Evolutionary conservation across 2,888 invertebrate species (phyloP), one percentile per base, ranked within the genome.

Genomic region (Crocallis elinguaria): DNA sequence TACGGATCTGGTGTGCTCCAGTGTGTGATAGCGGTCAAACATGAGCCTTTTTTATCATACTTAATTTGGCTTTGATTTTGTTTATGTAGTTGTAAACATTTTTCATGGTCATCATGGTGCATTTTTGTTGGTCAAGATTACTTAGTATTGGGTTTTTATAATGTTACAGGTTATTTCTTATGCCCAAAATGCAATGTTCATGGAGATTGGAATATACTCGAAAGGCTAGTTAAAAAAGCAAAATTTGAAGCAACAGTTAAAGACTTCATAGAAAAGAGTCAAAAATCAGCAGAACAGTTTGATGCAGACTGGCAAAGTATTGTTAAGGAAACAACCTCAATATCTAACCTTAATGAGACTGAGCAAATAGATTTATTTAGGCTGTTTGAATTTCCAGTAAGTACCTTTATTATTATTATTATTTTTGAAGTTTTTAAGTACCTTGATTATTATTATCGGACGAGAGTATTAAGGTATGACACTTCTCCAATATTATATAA

Each of bases 101-200:
- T n/a, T n/a, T n/a, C n/a, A n/a, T n/a, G n/a, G n/a, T n/a, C n/a
- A n/a, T n/a, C n/a, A n/a, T n/a, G n/a, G n/a, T n/a, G n/a, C n/a
- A n/a, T n/a, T n/a, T n/a, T n/a, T n/a, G n/a, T n/a, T n/a, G n/a
- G n/a, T n/a, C n/a, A n/a, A n/a, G n/a, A n/a, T n/a, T n/a, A n/a
- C n/a, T n/a, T n/a, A n/a, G n/a, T n/a, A n/a, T n/a, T n/a, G n/a
- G n/a, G 3, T 11, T 43, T 46, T 46, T 16, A 46, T 16, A 30
- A 11, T 16, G n/a, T 86, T 91, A 6, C 75, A 96, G 96, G 96
- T 43, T 93, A 93, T 66, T 96, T 95, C 72, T 73, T 94, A 39
- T 96, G 96, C 70, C 93, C 94, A 16, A 92, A 88, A 59, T 96
- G 96, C 72, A 94, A 93, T 75, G 81, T 93, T n/a, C 92, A 92